phyloP scores from a whole-genome alignment of 1,140 invertebrate genomes.

The Trachymyrmex cornetzi region DNA sequence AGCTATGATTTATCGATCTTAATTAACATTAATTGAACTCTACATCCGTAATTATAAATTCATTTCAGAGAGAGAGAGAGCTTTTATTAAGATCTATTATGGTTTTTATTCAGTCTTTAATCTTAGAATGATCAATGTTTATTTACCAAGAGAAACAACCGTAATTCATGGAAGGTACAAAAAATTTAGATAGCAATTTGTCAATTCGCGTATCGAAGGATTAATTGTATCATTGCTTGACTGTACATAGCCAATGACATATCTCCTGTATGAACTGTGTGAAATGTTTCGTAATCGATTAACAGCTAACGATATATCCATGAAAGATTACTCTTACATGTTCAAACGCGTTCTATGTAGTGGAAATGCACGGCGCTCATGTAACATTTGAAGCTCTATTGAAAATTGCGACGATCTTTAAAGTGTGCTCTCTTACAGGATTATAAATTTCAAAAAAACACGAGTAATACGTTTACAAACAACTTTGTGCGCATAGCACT shows the following conservation, averaged over 20 bases:
- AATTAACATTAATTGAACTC: background rate
- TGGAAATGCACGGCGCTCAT: background rate
- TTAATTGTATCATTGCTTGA: constrained; percentile 17
- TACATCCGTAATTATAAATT: background rate
- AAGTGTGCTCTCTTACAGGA: background rate
- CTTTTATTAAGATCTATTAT: background rate
- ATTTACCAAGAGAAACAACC: background rate
- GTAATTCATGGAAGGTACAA: background rate
- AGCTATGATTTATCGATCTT: background rate
- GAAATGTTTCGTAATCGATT: constrained; percentile 42
- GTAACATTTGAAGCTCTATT: constrained; percentile 8
- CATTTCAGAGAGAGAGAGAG: too few species aligned
- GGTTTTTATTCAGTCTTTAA: background rate
- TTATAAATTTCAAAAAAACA: background rate
- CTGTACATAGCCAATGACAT: background rate
- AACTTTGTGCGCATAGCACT: background rate
- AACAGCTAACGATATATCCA: background rate
- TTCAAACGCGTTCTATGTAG: background rate
- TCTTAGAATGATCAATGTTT: constrained; percentile 1
- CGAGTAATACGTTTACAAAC: background rate
- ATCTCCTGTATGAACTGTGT: constrained; percentile 19
- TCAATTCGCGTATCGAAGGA: background rate
- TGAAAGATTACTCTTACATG: constrained; percentile 8
- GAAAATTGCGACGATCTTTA: background rate
- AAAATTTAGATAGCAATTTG: background rate